Evolutionary conservation across 2,113 vertebrate genomes (phyloP).

Genomic region (Dicaeum eximium): DNA sequence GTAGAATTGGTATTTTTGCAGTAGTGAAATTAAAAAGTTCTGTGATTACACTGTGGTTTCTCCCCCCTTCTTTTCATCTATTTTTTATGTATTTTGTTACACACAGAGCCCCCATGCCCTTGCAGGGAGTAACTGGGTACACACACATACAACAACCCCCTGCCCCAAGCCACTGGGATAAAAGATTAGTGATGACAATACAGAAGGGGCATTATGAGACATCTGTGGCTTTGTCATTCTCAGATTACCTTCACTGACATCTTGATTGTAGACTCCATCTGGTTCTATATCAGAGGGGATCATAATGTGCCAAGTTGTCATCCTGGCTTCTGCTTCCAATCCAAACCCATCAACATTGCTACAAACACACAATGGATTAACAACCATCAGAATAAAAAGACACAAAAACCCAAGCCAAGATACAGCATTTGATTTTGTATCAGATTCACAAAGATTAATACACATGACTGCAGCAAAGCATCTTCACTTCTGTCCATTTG

Average conservation of each 20-base stretch:
- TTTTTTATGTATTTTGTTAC: neutral
- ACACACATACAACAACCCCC: neutral
- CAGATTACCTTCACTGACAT: conserved; percentile 89
- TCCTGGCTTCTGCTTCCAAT: conserved; percentile 95
- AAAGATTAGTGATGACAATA: neutral
- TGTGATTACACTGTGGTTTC: neutral
- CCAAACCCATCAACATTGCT: conserved; percentile 95
- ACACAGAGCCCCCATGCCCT: neutral
- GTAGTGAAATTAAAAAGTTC: neutral
- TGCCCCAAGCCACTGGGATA: neutral
- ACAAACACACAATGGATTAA: conserved; percentile 49
- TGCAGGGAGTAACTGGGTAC: neutral
- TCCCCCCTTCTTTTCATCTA: neutral
- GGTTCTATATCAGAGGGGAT: conserved; percentile 90
- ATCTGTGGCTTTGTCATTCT: neutral
- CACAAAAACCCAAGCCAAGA: neutral
- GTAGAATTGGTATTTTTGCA: neutral
- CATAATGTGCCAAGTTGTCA: conserved; percentile 99
- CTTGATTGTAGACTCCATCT: conserved; percentile 86
- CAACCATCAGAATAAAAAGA: neutral
- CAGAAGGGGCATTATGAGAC: neutral
- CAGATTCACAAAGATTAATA: neutral
- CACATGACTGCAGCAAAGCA: neutral
- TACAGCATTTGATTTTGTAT: neutral
- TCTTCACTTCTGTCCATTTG: neutral